These are phyloP conservation scores for Chaetorhynchus papuensis DNA, from an alignment of 2,113 vertebrate species.

Conservation along the genomic window DNA sequence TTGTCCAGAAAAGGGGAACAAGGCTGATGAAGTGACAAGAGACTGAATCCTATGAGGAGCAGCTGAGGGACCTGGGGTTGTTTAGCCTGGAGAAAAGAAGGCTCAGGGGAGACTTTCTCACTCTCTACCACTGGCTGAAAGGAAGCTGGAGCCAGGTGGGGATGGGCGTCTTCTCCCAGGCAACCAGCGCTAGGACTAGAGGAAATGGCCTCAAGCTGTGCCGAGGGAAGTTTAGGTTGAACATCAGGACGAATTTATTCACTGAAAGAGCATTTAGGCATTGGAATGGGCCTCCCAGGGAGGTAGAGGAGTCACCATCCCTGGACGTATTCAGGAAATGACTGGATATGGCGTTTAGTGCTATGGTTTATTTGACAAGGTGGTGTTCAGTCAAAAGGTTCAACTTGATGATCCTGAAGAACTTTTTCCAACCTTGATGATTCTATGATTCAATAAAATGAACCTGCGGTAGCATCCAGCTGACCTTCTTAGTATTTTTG, in stretches of 20 bases:
- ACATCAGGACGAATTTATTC: not conserved
- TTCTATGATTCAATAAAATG: not conserved
- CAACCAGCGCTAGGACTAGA: not conserved
- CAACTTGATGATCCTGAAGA: not conserved
- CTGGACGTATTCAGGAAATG: not conserved
- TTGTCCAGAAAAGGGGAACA: not conserved
- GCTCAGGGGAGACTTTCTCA: not conserved
- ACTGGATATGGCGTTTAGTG: not conserved
- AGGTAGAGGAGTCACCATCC: not conserved
- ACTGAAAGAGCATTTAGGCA: not conserved
- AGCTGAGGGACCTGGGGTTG: not conserved
- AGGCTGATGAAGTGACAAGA: not conserved
- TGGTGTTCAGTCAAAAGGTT: not conserved
- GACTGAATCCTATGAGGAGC: not conserved
- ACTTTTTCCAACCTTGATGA: not conserved
- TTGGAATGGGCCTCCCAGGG: not conserved
- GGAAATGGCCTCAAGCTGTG: not conserved
- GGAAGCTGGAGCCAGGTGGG: not conserved
- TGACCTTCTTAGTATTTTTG: not conserved
- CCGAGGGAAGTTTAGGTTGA: not conserved
- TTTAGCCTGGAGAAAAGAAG: not conserved
- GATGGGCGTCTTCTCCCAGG: not conserved
- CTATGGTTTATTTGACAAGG: not conserved
- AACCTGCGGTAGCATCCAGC: not conserved
- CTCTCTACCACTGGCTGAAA: not conserved